Base-by-base conservation (phyloP, 2,113 vertebrate genomes). In the Pomatostomus ruficeps region DNA sequence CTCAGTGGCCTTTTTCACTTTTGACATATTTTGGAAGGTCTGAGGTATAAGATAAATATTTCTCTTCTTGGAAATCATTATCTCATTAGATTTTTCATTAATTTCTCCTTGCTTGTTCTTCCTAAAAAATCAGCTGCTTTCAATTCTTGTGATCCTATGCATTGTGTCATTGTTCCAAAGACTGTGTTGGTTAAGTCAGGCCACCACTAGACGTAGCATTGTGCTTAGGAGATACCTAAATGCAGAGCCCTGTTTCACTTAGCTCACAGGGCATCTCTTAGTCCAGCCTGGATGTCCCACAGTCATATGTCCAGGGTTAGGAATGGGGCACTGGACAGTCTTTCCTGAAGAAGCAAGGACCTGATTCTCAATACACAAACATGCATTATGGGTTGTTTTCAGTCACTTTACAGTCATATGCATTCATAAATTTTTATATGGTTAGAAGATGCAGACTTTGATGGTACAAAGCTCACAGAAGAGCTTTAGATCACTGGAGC, bases 351-450 rank as follows among this genome's bases (percentile, higher is more conserved):
- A 88, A 92, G 65, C 59, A 94, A 72, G 78, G 62, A 94, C 65
- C 61, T 95, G 95, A 74, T 88, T 77, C 71, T 94, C 78, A 89
- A 55, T 82, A 95, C 86, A 66, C 85, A 97, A 97, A 87, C 54
- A 85, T 81, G 85, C 85, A 93, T 96, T 96, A 93, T 82, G 88
- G 74, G 72, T 94, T 96, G 55, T 89, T 96, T 97, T 96, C 89
- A 93, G 94, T 95, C 96, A 93, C 93, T 97, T 98, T 97, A 95
- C 93, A 96, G 95, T 97, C 94, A 91, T 80, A 79, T n/a, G n/a
- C 93, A 88, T 97, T 97, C 97, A 97, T 98, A 98, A 97, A 97
- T 97, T 98, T 97, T 95, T 93, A 96, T 96, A 88, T 10, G 79
- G 83, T 96, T 97, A 72, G 95, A 96, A 97, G 97, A 96, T 96